Percentiles rank a stretch among this genome's conserved stretches.
phyloP scores from a whole-genome alignment of 1,140 invertebrate species.

The Pemphigus obesinymphae region DNA sequence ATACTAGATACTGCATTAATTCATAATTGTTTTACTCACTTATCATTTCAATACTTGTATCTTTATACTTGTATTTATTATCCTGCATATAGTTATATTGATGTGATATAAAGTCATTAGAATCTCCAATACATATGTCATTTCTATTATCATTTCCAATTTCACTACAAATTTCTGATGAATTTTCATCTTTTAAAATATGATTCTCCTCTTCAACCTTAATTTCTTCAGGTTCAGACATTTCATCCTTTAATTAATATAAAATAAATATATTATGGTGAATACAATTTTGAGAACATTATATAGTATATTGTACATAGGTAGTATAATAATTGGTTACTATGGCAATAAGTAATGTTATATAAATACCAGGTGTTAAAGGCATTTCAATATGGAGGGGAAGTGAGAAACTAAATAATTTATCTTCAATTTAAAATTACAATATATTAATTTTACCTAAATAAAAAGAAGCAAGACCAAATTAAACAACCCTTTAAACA shows the following conservation, averaged over 20 bases:
- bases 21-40: background rate
- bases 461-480: too few species aligned
- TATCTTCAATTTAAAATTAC: too few species aligned
- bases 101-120: background rate
- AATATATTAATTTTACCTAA: too few species aligned
- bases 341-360: background rate
- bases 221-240: background rate
- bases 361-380: background rate
- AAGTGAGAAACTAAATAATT: too few species aligned
- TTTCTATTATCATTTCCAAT: background rate
- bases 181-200: background rate
- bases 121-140: background rate
- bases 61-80: too few species aligned
- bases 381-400: too few species aligned
- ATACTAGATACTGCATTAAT: too few species aligned
- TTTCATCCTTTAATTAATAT: background rate
- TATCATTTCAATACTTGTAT: background rate
- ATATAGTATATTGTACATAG: background rate
- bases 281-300: background rate
- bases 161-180: background rate
- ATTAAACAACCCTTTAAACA: too few species aligned
- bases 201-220: background rate
- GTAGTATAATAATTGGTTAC: background rate
- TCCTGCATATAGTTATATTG: background rate
- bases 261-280: background rate